These are phyloP conservation scores for Papilio dardanus DNA, from an alignment of 1,140 invertebrate species.

Conservation along the genomic window DNA sequence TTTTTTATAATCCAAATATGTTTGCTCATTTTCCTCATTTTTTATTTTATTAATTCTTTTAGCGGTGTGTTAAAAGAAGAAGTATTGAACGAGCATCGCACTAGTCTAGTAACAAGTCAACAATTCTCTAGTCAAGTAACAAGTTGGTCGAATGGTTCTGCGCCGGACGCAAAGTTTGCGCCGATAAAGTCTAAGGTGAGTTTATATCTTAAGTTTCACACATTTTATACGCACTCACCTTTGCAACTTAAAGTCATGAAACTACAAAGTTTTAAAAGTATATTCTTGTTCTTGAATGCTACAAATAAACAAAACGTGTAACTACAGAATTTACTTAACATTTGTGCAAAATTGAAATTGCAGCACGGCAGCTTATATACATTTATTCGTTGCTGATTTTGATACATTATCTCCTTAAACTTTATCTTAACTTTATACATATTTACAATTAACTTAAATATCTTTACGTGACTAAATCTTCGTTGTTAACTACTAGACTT, in stretches of 20 bases:
- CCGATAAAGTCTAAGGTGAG: conserved; percentile 72
- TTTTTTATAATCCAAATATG: background rate
- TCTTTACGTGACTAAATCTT: too few species aligned
- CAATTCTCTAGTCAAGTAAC: conserved; percentile 48
- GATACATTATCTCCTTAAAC: too few species aligned
- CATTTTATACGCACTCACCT: background rate
- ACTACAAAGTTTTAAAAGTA: conserved; percentile 1
- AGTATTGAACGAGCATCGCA: conserved; percentile 48
- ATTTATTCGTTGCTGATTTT: too few species aligned
- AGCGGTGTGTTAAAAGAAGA: conserved; percentile 71
- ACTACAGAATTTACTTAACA: too few species aligned
- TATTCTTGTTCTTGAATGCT: conserved; percentile 1
- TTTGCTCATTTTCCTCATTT: background rate
- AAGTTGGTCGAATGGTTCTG: conserved; percentile 38
- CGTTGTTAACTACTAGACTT: too few species aligned
- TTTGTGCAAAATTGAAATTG: too few species aligned
- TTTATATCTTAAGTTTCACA: conserved; percentile 22
- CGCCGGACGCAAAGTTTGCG: conserved; percentile 52
- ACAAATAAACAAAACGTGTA: background rate
- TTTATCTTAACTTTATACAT: too few species aligned
- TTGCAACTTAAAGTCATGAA: background rate
- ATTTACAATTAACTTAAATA: too few species aligned
- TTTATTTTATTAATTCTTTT: conserved; percentile 44
- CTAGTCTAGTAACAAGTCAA: too few species aligned
- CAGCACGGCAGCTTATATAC: too few species aligned